These are phyloP conservation scores for Anticlea derivata DNA, from an alignment of 2,888 invertebrate genomes.

Conservation along the genomic window DNA sequence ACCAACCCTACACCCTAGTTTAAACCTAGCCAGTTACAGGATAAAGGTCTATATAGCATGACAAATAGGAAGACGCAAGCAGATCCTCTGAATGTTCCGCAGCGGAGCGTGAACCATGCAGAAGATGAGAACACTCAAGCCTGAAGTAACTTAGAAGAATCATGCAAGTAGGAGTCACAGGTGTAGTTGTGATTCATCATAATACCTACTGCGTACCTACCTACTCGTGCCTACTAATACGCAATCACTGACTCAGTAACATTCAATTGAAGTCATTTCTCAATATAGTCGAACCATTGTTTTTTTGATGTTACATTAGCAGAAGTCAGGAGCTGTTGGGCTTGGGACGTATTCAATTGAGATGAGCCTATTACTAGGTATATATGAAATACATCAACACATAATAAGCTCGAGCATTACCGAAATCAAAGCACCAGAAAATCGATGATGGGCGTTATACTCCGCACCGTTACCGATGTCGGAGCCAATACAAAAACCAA, in stretches of 20 bases:
- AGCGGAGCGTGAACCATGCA: constrained; percentile 78
- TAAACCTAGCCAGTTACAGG: constrained; percentile 9
- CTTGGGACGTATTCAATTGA: neutral
- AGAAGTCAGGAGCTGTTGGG: too few species aligned
- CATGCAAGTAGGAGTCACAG: constrained; percentile 20
- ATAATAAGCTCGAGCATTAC: neutral
- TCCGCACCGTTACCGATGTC: neutral
- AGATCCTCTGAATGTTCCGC: constrained; percentile 62
- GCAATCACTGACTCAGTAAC: constrained; percentile 28
- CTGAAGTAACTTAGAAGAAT: constrained; percentile 30
- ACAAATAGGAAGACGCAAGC: constrained; percentile 50
- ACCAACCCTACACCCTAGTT: constrained; percentile 14
- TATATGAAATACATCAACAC: neutral
- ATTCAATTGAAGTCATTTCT: constrained; percentile 20
- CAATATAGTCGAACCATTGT: constrained; percentile 12
- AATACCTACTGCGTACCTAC: constrained; percentile 12
- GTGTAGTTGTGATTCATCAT: constrained; percentile 33
- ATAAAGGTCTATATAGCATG: constrained; percentile 49
- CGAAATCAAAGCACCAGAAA: constrained; percentile 13
- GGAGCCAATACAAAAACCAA: neutral
- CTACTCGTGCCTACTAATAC: constrained; percentile 11
- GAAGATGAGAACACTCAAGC: constrained; percentile 50
- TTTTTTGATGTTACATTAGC: neutral
- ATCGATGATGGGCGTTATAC: neutral
- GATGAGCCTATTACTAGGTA: constrained; percentile 1